Percentiles rank a stretch among this genome's conserved stretches.
Conservation (phyloP, 2,888 invertebrate species). For the Drosophila quasianomalipes region DNA sequence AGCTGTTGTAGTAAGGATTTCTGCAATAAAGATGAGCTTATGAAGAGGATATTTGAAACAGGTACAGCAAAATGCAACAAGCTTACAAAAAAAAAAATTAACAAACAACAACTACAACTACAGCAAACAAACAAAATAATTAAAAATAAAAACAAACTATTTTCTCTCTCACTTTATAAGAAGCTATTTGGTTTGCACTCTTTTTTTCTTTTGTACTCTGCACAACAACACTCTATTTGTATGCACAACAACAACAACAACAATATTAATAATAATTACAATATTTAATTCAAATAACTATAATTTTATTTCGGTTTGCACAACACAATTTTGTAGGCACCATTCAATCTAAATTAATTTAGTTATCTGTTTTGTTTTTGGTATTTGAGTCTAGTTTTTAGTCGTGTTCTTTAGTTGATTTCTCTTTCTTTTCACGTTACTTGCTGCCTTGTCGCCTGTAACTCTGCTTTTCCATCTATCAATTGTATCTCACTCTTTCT, state of each 20-base stretch:
- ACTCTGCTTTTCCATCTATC: constrained; percentile 25
- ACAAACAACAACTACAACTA: constrained; percentile 24
- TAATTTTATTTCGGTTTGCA: constrained; percentile 45
- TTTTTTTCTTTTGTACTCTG: constrained; percentile 38
- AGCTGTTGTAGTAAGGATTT: constrained; percentile 85
- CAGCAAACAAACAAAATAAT: constrained; percentile 10
- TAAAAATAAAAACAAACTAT: constrained; percentile 32
- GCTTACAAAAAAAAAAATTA: not conserved
- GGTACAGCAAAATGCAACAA: constrained; percentile 74
- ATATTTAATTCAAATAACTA: constrained; percentile 19
- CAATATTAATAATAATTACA: constrained; percentile 32
- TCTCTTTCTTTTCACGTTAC: constrained; percentile 28
- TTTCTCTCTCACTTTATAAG: constrained; percentile 24
- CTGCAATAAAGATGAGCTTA: constrained; percentile 86
- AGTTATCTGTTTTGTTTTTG: constrained; percentile 17
- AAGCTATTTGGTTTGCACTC: constrained; percentile 55
- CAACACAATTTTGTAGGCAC: constrained; percentile 38
- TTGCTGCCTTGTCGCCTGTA: constrained; percentile 18
- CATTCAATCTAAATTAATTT: constrained; percentile 17
- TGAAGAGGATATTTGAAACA: constrained; percentile 84
- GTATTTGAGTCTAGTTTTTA: constrained; percentile 47
- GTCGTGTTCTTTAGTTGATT: constrained; percentile 35
- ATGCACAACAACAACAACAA: constrained; percentile 36
- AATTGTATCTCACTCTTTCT: constrained; percentile 19
- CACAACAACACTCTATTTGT: constrained; percentile 35